These are phyloP conservation scores for Panulirus ornatus DNA, from an alignment of 1,140 invertebrate species.

Conservation along the genomic window DNA sequence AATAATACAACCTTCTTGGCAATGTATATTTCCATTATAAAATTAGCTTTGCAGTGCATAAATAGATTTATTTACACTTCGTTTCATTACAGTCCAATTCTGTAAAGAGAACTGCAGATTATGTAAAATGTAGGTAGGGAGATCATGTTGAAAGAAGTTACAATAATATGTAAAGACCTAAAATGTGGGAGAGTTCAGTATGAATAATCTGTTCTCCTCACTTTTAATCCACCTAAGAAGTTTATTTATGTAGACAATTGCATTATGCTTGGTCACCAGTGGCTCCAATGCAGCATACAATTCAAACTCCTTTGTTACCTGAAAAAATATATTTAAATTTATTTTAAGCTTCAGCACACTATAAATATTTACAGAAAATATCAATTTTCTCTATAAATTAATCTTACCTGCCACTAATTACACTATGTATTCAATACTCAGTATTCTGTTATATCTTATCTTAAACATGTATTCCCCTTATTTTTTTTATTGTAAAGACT, in stretches of 20 bases:
- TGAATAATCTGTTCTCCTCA: slow-evolving; percentile 95
- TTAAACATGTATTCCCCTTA: too few relatives aligned
- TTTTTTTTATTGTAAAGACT: too few relatives aligned
- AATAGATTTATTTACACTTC: neutral
- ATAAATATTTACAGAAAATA: too few relatives aligned
- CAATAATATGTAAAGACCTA: slow-evolving; percentile 77
- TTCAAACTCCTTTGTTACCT: slow-evolving; percentile 94
- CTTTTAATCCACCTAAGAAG: slow-evolving; percentile 95
- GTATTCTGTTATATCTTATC: too few relatives aligned
- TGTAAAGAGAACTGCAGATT: neutral
- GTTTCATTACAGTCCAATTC: neutral
- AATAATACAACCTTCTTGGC: neutral
- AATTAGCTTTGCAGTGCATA: slow-evolving; percentile 24
- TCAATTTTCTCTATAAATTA: too few relatives aligned
- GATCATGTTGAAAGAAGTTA: slow-evolving; percentile 42
- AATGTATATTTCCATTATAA: slow-evolving; percentile 20
- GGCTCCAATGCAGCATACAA: slow-evolving; percentile 95
- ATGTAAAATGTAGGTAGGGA: neutral
- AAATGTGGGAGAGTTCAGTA: slow-evolving; percentile 92
- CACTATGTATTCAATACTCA: too few relatives aligned
- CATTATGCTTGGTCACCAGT: slow-evolving; percentile 89
- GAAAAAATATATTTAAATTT: slow-evolving; percentile 75
- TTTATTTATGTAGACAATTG: slow-evolving; percentile 92
- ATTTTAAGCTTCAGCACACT: too few relatives aligned
- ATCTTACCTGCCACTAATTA: too few relatives aligned